phyloP scores from a whole-genome alignment of 2,113 vertebrate genomes.

The Channa argus region DNA sequence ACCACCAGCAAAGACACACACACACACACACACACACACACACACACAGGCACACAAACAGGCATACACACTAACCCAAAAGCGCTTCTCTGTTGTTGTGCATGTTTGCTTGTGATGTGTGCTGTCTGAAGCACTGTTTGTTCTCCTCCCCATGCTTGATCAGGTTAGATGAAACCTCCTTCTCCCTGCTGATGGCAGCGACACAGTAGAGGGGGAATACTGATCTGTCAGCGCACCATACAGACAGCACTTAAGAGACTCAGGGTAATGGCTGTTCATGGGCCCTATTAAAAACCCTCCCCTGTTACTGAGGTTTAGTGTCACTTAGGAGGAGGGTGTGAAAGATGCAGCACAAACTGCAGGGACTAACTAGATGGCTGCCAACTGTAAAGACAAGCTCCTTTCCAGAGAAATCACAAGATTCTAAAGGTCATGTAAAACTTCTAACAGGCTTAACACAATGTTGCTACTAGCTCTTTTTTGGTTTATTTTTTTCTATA shows the following conservation, averaged over 20 bases:
- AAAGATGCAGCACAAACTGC: conserved; percentile 63
- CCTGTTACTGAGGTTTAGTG: conserved; percentile 75
- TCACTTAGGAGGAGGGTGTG: conserved; percentile 73
- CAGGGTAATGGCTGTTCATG: conserved; percentile 70
- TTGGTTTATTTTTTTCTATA: neutral
- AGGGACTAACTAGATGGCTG: conserved; percentile 64
- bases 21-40: neutral
- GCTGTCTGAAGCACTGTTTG: conserved; percentile 64
- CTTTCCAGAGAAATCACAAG: conserved; percentile 40
- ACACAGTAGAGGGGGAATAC: conserved; percentile 55
- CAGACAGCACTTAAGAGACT: conserved; percentile 78
- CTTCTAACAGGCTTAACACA: conserved; percentile 19
- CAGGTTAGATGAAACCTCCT: conserved; percentile 66
- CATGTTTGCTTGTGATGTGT: conserved; percentile 63
- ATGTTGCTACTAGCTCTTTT: neutral
- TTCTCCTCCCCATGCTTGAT: conserved; percentile 70
- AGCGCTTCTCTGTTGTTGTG: conserved; percentile 38
- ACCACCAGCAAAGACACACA: conserved; percentile 32
- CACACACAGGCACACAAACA: neutral
- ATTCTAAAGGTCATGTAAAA: conserved; percentile 32
- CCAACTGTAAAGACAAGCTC: conserved; percentile 52
- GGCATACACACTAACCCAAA: conserved; percentile 31
- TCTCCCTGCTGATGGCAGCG: conserved; percentile 50
- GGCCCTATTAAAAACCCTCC: conserved; percentile 70
- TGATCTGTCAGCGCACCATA: conserved; percentile 69